Percentiles rank a stretch among this genome's conserved stretches.
Conservation (phyloP, 1,140 invertebrate genomes). For the Chionoecetes opilio region DNA sequence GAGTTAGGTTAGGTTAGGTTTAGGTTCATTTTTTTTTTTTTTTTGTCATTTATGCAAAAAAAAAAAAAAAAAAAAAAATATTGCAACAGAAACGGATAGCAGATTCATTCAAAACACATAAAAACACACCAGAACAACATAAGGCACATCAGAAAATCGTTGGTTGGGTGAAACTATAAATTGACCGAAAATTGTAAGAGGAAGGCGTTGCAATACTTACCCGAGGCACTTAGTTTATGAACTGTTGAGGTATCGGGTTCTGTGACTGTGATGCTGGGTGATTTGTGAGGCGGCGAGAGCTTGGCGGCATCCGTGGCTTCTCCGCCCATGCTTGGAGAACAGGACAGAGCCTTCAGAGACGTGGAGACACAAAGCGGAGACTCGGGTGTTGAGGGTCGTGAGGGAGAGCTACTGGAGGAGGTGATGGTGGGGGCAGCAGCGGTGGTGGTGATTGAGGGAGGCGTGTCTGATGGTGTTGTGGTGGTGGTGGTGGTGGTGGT, state of each 20-base stretch:
- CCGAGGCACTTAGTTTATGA: conserved; percentile 82
- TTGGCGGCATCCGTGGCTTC: conserved; percentile 36
- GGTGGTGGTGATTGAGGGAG: conserved; percentile 33
- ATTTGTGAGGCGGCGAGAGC: conserved; percentile 61
- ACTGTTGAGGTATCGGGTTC: conserved; percentile 85
- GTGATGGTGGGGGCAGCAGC: background rate
- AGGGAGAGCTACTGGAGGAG: background rate
- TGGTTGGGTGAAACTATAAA: too few relatives aligned
- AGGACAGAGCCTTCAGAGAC: conserved; percentile 45
- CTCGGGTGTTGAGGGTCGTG: conserved; percentile 23
- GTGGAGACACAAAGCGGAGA: conserved; percentile 51
- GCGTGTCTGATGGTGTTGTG: background rate
- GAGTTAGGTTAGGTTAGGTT: too few relatives aligned
- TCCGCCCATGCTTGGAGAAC: background rate
- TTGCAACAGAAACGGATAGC: too few relatives aligned
- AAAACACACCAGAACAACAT: too few relatives aligned
- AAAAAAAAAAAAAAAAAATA: too few relatives aligned
- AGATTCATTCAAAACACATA: too few relatives aligned
- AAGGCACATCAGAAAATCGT: too few relatives aligned
- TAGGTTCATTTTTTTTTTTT: too few relatives aligned
- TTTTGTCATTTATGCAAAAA: too few relatives aligned
- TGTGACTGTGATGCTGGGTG: conserved; percentile 83
- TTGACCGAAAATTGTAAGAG: too few relatives aligned
- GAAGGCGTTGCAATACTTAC: conserved; percentile 81
- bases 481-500: conserved; percentile 2